Evolutionary conservation across 2,113 vertebrate genomes (phyloP), one percentile per base, ranked within the genome.

Genomic region (Laterallus jamaicensis): DNA sequence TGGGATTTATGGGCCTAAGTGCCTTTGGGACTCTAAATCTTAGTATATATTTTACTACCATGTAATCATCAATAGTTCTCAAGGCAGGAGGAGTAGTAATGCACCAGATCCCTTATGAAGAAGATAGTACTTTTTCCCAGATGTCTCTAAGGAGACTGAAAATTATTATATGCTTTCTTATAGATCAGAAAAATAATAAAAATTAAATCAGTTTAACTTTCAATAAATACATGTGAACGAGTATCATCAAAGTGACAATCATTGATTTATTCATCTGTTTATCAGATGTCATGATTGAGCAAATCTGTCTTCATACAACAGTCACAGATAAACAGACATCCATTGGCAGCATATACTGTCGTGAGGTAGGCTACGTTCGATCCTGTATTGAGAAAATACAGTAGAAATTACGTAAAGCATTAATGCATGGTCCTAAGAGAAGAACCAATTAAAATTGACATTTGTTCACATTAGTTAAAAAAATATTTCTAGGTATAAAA

Each of bases 51-150:
- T 93, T 95, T 85, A 90, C 86, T 85, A 60, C 39, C 40, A 40
- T 60, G 18, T 58, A 79, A 90, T 95, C 90, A 91, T 82, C 90
- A 88, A 91, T 82, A 82, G 20, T 69, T 79, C 59, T 94, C 29
- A 90, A 79, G 68, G 44, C 6, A 8, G 28, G 20, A 91, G n/a
- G n/a, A 86, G 40, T 64, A 50, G 12, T 22, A 84, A 52, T 74
- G 50, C 35, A 90, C 49, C 39, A 78, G 32, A 59, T 79, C 5
- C 24, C 29, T 82, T 90, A 54, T 24, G 44, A 85, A 85, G 35
- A 75, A 35, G 39, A 74, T 25, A 35, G 31, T 31, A 44, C 25
- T 47, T 88, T 76, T 84, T 44, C 80, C 52, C 20, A 84, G 42
- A 47, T 29, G 15, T 60, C 76, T 76, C 49, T 37, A 39, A 86